These are phyloP conservation scores for Dipus sagitta DNA, from an alignment of 2,797 vertebrate genomes.

Conservation along the genomic window DNA sequence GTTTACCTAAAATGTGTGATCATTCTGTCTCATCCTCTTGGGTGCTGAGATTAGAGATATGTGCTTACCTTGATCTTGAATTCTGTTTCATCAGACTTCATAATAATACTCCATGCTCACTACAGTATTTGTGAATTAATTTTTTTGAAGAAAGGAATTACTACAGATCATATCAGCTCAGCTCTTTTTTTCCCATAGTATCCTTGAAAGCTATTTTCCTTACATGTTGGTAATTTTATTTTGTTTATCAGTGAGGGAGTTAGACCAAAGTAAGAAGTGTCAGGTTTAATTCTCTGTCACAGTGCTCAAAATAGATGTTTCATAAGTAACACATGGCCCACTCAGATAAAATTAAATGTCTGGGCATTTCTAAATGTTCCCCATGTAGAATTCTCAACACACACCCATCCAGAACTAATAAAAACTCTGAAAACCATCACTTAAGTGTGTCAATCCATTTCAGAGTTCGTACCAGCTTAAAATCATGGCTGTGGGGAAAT, in stretches of 20 bases:
- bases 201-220: conserved; percentile 57
- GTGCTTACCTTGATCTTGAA: neutral
- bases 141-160: neutral
- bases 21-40: neutral
- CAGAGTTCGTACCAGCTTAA: conserved; percentile 4
- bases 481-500: neutral
- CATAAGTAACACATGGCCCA: conserved; percentile 68
- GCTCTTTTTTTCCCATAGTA: neutral
- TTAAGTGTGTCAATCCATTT: conserved; percentile 35
- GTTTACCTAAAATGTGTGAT: neutral
- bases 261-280: conserved; percentile 74
- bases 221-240: conserved; percentile 75
- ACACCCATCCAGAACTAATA: conserved; percentile 45
- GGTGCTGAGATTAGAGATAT: neutral
- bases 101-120: neutral
- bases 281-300: conserved; percentile 76
- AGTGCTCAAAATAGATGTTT: conserved; percentile 76
- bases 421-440: neutral
- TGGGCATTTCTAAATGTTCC: conserved; percentile 74
- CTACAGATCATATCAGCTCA: conserved; percentile 18
- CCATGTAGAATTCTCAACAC: conserved; percentile 60
- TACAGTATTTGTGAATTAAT: conserved; percentile 59
- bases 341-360: conserved; percentile 79
- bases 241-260: conserved; percentile 77
- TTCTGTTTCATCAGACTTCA: conserved; percentile 20